A percentile compares a stretch with the other conserved stretches of the same genome.
Conservation (phyloP, 37 sponge, comb jelly and placozoan species). For the Axinella damicornis region DNA sequence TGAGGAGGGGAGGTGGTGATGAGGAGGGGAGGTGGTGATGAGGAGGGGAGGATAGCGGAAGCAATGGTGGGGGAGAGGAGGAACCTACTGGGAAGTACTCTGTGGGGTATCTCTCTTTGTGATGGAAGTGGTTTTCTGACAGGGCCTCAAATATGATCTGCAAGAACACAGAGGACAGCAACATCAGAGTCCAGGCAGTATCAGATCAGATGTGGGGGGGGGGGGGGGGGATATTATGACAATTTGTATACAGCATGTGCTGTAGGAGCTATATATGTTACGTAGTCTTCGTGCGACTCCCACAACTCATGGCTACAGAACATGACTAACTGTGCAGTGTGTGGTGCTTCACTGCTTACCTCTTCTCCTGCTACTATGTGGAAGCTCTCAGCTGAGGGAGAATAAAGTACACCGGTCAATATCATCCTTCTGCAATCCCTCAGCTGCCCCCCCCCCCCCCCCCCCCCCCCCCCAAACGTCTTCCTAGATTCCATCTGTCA, state of each 20-base stretch:
- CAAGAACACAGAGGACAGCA: neutral
- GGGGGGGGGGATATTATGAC: too few species aligned
- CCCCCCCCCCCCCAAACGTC: neutral
- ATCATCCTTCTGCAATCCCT: neutral
- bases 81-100: constrained; percentile 58
- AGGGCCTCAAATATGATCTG: constrained; percentile 4
- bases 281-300: too few species aligned
- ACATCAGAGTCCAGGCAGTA: too few species aligned
- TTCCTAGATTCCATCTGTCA: too few species aligned
- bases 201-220: too few species aligned
- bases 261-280: too few species aligned
- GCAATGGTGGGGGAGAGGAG: too few species aligned
- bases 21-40: neutral
- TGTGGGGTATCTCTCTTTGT: constrained; percentile 67
- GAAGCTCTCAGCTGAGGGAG: neutral
- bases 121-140: constrained; percentile 4
- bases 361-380: constrained; percentile 32
- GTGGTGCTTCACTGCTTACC: constrained; percentile 14
- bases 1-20: too few species aligned
- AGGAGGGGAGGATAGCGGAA: too few species aligned
- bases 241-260: too few species aligned
- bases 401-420: neutral
- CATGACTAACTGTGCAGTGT: too few species aligned
- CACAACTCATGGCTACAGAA: too few species aligned
- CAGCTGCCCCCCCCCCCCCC: neutral